These are phyloP conservation scores for Hirudo medicinalis DNA, from an alignment of 1,140 invertebrate genomes.

Conservation along the genomic window DNA sequence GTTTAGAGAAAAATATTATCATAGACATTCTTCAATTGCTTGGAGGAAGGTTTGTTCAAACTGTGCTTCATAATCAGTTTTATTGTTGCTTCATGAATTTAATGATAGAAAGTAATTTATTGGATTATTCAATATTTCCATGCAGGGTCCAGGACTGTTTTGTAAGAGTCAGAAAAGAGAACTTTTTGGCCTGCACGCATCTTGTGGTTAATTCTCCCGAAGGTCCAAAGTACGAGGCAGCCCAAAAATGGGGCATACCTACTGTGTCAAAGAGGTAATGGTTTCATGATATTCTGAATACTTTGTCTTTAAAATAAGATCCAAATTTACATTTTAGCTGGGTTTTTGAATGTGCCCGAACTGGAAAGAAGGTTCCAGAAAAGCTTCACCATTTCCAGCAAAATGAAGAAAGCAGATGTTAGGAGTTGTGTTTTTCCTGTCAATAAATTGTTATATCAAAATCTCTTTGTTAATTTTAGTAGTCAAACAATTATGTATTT, in stretches of 20 bases:
- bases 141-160: slow-evolving; percentile 50
- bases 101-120: too few relatives aligned
- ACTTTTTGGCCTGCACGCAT: slow-evolving; percentile 54
- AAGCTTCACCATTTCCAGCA: slow-evolving; percentile 35
- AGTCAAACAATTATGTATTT: too few relatives aligned
- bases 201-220: slow-evolving; percentile 56
- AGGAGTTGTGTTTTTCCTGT: neutral
- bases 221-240: slow-evolving; percentile 68
- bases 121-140: slow-evolving; percentile 3
- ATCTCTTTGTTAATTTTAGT: neutral
- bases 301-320: neutral
- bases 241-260: slow-evolving; percentile 66
- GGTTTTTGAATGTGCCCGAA: slow-evolving; percentile 56
- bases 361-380: slow-evolving; percentile 47
- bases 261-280: slow-evolving; percentile 51
- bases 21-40: slow-evolving; percentile 1
- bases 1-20: slow-evolving; percentile 10
- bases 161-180: slow-evolving; percentile 45
- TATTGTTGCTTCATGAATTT: neutral
- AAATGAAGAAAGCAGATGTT: slow-evolving; percentile 18
- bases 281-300: neutral
- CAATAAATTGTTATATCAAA: slow-evolving; percentile 4
- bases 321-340: slow-evolving; percentile 43
- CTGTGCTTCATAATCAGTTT: neutral
- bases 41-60: neutral